Base-by-base conservation (phyloP, 2,888 invertebrate species). In the Spatulosminthurus flaviceps region DNA sequence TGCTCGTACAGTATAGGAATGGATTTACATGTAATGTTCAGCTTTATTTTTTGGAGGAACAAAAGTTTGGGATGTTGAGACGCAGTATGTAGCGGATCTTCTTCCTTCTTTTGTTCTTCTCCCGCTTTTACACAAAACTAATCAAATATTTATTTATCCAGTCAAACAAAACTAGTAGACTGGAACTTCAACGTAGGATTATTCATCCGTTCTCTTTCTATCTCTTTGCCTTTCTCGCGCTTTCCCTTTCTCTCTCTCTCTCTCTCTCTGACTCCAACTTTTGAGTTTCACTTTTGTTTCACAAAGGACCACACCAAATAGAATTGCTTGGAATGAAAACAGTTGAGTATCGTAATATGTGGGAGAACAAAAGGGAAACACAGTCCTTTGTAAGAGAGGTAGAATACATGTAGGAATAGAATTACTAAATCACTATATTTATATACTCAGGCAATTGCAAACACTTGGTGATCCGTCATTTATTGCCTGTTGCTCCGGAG, bases 131-230 rank as follows among this genome's bases (percentile, higher is more conserved):
- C 13, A 26, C 26, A 13, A 51, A 72, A 34, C 72, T 72, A 72
- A 72, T 72, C 72, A 72, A 72, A 51, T 72, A 72, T 72, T 72
- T 72, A 72, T 72, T 72, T 72, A 72, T 72, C 72, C 72, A 72
- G 72, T 28, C 72, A 72, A 72, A 72, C 26, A 72, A 51, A 51
- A 72, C 51, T 51, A 51, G 9, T 4, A 51, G 51, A 51, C 7
- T 51, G 51, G 51, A 51, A 51, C 51, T 51, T 51, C 51, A 51
- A 5, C 51, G 16, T 51, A 51, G 9, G 51, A 51, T 51, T 51
- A 51, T 51, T 51, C 51, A 13, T 51, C 51, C 51, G n/a, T n/a
- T n/a, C n/a, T n/a, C n/a, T n/a, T n/a, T n/a, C n/a, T n/a, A n/a
- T 51, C 16, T 9, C 51, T 51, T 2, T 2, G 5, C 51, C n/a